Percentiles rank a stretch among this genome's conserved stretches.
Conservation (phyloP, 2,888 invertebrate genomes). For the Eilema sororculum region DNA sequence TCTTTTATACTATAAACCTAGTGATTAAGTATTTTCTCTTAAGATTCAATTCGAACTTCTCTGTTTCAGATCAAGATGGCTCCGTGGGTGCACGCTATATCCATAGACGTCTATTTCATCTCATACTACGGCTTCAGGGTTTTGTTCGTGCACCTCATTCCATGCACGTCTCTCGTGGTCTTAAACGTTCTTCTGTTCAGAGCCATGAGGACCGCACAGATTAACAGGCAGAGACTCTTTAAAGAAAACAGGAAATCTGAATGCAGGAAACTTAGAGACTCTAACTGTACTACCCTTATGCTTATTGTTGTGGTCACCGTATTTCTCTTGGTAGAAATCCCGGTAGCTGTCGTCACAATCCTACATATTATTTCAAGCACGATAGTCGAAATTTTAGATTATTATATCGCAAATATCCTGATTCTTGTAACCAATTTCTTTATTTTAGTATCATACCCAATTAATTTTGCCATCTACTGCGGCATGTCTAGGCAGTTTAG, state of each 20-base stretch:
- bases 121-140: constrained; percentile 95
- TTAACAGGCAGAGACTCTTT: constrained; percentile 91
- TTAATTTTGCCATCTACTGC: constrained; percentile 98
- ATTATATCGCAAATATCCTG: constrained; percentile 91
- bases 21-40: too few species aligned
- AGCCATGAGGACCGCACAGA: constrained; percentile 94
- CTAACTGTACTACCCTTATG: constrained; percentile 95
- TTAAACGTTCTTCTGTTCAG: constrained; percentile 95
- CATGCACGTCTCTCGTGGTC: constrained; percentile 95
- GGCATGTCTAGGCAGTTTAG: constrained; percentile 98
- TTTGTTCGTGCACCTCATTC: constrained; percentile 96
- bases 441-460: constrained; percentile 96
- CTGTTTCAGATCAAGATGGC: constrained; percentile 85
- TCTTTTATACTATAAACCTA: too few species aligned
- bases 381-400: constrained; percentile 91
- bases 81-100: constrained; percentile 90
- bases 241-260: constrained; percentile 92
- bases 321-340: constrained; percentile 94
- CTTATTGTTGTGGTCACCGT: constrained; percentile 95
- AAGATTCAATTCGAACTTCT: too few species aligned
- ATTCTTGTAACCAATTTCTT: constrained; percentile 96
- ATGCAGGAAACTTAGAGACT: constrained; percentile 92
- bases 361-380: constrained; percentile 94
- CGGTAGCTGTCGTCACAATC: constrained; percentile 93
- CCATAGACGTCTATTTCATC: constrained; percentile 92